Evolutionary conservation across 2,888 invertebrate species (phyloP).

Genomic region (Drosophila eohydei): DNA sequence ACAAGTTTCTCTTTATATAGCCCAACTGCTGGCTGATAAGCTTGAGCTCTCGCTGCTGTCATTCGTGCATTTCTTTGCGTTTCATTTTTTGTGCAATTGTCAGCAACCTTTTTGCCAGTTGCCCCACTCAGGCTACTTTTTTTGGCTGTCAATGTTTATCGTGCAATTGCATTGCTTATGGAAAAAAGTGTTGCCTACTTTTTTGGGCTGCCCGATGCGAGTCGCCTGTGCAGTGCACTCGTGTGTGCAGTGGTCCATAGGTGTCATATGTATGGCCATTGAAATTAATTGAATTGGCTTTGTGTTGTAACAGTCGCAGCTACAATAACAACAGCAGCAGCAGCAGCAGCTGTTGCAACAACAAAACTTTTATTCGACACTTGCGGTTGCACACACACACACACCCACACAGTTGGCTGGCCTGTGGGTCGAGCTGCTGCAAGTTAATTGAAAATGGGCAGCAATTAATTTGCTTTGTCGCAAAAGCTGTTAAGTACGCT

Average conservation of each 20-base stretch:
- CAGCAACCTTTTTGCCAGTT: slow-evolving; percentile 17
- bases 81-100: slow-evolving; percentile 14
- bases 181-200: slow-evolving; percentile 67
- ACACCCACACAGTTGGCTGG: slow-evolving; percentile 22
- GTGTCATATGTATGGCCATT: slow-evolving; percentile 76
- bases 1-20: too few relatives aligned
- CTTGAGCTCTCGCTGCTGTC: slow-evolving; percentile 7
- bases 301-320: slow-evolving; percentile 52
- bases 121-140: background rate
- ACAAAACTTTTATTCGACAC: slow-evolving; percentile 45
- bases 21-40: background rate
- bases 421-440: slow-evolving; percentile 18
- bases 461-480: slow-evolving; percentile 80
- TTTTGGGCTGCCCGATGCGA: slow-evolving; percentile 42
- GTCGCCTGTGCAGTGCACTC: slow-evolving; percentile 42
- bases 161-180: slow-evolving; percentile 58
- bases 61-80: background rate
- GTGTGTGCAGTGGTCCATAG: slow-evolving; percentile 73
- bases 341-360: slow-evolving; percentile 22
- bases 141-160: slow-evolving; percentile 28
- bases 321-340: slow-evolving; percentile 22
- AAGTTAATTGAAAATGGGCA: slow-evolving; percentile 78
- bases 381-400: slow-evolving; percentile 67
- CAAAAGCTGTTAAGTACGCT: slow-evolving; percentile 68
- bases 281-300: slow-evolving; percentile 81